Conservation (phyloP, 2,888 invertebrate species). For the Papilio demoleus region DNA sequence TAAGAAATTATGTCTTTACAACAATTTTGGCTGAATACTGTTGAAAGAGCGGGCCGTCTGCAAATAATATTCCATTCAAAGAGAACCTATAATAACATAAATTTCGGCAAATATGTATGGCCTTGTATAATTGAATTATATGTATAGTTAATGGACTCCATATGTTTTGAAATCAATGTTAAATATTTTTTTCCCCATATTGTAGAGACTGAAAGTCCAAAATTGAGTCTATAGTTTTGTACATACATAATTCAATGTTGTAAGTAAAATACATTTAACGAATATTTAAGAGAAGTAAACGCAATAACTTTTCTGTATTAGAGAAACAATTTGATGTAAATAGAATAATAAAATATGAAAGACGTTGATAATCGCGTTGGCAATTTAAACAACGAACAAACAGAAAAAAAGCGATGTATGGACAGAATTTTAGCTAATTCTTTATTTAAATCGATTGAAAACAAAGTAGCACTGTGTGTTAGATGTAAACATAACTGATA, state of each 20-base stretch:
- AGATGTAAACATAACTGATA: slow-evolving; percentile 45
- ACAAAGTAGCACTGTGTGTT: slow-evolving; percentile 50
- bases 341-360: slow-evolving; percentile 56
- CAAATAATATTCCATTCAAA: slow-evolving; percentile 11
- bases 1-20: slow-evolving; percentile 14
- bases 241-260: slow-evolving; percentile 78
- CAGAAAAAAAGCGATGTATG: slow-evolving; percentile 46
- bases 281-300: slow-evolving; percentile 77
- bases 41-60: slow-evolving; percentile 32
- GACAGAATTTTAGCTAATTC: slow-evolving; percentile 42
- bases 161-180: slow-evolving; percentile 68
- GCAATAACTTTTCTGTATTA: slow-evolving; percentile 82
- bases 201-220: slow-evolving; percentile 83
- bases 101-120: slow-evolving; percentile 57
- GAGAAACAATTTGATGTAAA: slow-evolving; percentile 71
- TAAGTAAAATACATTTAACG: slow-evolving; percentile 74
- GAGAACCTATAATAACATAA: slow-evolving; percentile 14
- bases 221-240: slow-evolving; percentile 83
- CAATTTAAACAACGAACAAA: slow-evolving; percentile 60
- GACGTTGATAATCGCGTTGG: slow-evolving; percentile 59
- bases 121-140: slow-evolving; percentile 74
- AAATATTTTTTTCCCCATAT: slow-evolving; percentile 69
- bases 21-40: slow-evolving; percentile 5
- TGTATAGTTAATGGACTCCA: slow-evolving; percentile 63
- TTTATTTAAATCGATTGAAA: slow-evolving; percentile 39